phyloP scores from a whole-genome alignment of 2,113 vertebrate genomes.

The Crocuta crocuta region DNA sequence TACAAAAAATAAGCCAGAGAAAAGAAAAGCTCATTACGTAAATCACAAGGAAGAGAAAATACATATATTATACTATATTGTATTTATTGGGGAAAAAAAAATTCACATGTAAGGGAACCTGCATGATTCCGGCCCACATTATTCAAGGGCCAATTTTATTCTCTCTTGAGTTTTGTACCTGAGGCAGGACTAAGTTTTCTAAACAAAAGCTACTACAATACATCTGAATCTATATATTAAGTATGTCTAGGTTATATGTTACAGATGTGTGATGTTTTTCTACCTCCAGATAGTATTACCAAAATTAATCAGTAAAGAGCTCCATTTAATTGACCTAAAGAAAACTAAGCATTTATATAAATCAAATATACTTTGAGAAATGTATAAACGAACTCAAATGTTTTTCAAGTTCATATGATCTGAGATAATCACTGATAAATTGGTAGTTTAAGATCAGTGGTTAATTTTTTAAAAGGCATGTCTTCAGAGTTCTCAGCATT shows the following conservation, averaged over 20 bases:
- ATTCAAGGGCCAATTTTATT: background rate
- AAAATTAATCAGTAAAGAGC: background rate
- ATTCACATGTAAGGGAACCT: background rate
- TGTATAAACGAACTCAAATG: background rate
- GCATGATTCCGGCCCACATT: background rate
- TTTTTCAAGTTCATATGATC: background rate
- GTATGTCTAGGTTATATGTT: background rate
- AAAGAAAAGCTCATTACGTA: background rate
- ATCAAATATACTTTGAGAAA: background rate
- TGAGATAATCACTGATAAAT: background rate
- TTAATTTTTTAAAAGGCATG: background rate
- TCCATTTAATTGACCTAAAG: background rate
- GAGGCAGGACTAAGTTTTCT: background rate
- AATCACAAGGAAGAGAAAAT: background rate
- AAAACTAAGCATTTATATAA: background rate
- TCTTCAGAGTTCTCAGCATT: background rate
- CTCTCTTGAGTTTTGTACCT: background rate
- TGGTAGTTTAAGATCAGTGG: background rate
- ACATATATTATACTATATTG: background rate
- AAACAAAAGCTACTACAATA: background rate
- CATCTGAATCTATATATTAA: background rate
- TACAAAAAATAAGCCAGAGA: background rate
- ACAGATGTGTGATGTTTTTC: background rate
- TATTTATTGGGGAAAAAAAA: background rate
- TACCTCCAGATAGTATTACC: background rate